These are phyloP conservation scores for Muscicapa comitata DNA, from an alignment of 2,797 vertebrate species.

Conservation along the genomic window DNA sequence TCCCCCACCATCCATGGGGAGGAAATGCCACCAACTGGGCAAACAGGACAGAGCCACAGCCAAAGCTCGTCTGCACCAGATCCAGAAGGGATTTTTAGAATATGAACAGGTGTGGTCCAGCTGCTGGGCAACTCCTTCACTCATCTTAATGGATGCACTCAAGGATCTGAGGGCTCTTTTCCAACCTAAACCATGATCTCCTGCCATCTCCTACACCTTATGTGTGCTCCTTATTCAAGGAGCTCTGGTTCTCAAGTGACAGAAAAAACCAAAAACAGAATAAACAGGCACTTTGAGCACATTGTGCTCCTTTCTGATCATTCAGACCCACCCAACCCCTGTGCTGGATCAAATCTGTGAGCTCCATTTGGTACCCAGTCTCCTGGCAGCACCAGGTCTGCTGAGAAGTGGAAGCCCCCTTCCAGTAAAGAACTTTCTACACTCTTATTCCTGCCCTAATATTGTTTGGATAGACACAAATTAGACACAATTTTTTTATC, in stretches of 20 bases:
- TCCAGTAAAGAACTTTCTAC: not conserved
- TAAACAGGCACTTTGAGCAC: fast-evolving
- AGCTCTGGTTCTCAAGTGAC: fast-evolving
- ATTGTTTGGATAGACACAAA: not conserved
- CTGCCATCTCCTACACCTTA: fast-evolving
- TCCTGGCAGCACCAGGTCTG: not conserved
- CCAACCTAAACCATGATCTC: not conserved
- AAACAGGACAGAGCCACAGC: not conserved
- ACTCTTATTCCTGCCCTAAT: not conserved
- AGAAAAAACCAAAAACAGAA: fast-evolving
- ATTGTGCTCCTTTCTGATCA: fast-evolving
- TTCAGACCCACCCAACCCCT: not conserved
- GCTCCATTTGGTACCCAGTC: not conserved
- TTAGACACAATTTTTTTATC: too few relatives aligned
- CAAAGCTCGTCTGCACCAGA: not conserved
- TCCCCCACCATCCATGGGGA: not conserved
- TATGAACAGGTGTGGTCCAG: fast-evolving
- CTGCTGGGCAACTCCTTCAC: not conserved
- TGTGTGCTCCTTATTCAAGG: too few relatives aligned
- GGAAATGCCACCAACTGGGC: not conserved
- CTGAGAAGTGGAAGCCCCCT: not conserved
- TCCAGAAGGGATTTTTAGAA: not conserved
- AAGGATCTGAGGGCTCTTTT: not conserved
- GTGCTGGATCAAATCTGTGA: not conserved
- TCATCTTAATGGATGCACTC: not conserved